phyloP scores from a whole-genome alignment of 1,140 invertebrate genomes.

The Adoxophyes honmai region DNA sequence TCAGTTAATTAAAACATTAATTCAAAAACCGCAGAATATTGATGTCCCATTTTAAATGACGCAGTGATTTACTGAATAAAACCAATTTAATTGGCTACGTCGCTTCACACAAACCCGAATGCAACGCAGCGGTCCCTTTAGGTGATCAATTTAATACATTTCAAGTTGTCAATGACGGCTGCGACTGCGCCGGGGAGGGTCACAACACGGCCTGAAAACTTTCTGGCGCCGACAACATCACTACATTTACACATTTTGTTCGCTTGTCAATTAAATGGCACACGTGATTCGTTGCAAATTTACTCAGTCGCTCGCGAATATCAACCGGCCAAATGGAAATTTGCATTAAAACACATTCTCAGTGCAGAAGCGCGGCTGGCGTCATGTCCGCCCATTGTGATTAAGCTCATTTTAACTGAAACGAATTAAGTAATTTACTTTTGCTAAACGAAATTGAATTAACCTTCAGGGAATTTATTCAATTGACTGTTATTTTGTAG shows the following conservation, averaged over 20 bases:
- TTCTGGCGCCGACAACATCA: slow-evolving; percentile 41
- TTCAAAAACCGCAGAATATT: slow-evolving; percentile 57
- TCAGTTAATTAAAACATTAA: slow-evolving; percentile 42
- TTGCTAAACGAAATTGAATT: neutral
- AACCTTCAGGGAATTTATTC: neutral
- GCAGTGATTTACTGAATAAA: slow-evolving; percentile 44
- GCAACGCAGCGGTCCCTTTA: slow-evolving; percentile 32
- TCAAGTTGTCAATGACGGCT: slow-evolving; percentile 27
- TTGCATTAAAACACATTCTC: slow-evolving; percentile 65
- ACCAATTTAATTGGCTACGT: slow-evolving; percentile 59
- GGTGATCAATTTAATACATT: slow-evolving; percentile 47
- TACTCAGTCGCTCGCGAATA: slow-evolving; percentile 59
- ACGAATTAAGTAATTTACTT: neutral
- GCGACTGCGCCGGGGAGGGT: slow-evolving; percentile 13
- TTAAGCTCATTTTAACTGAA: slow-evolving; percentile 8
- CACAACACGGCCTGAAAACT: slow-evolving; percentile 30
- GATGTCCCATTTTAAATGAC: slow-evolving; percentile 47
- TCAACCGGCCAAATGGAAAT: slow-evolving; percentile 65
- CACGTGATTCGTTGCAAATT: slow-evolving; percentile 65
- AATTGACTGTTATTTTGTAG: neutral
- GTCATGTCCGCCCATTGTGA: neutral
- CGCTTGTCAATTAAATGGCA: slow-evolving; percentile 71
- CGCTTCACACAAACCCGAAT: slow-evolving; percentile 29
- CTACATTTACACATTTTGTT: slow-evolving; percentile 56
- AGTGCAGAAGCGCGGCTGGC: slow-evolving; percentile 17